Percentiles rank a stretch among this genome's conserved stretches.
phyloP scores from a whole-genome alignment of 2,113 vertebrate species.

The Triplophysa tibetana region DNA sequence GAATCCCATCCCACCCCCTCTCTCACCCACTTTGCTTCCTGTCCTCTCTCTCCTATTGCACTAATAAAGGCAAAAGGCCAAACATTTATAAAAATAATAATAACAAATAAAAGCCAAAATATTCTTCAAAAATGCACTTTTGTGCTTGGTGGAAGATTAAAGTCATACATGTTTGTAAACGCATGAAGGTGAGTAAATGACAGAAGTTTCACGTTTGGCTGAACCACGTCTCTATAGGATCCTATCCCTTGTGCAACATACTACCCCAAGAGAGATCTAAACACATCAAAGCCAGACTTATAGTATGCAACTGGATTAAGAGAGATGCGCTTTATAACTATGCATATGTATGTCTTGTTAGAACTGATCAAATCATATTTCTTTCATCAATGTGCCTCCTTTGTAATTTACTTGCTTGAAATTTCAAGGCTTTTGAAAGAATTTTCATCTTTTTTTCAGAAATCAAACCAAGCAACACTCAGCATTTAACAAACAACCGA shows the following conservation, averaged over 20 bases:
- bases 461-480: slow-evolving; percentile 2
- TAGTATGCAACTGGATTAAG: not conserved
- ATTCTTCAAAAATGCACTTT: not conserved
- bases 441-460: not conserved
- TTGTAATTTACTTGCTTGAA: slow-evolving; percentile 8
- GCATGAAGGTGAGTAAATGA: not conserved
- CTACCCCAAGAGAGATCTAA: not conserved
- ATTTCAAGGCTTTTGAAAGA: not conserved
- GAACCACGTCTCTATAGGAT: not conserved
- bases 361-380: slow-evolving; percentile 11
- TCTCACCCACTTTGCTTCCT: too few species aligned
- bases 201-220: not conserved
- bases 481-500: not conserved
- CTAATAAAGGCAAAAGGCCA: too few species aligned
- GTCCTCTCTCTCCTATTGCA: too few species aligned
- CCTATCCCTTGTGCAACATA: not conserved
- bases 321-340: too few species aligned
- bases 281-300: slow-evolving; percentile 9
- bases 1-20: too few species aligned
- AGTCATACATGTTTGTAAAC: not conserved
- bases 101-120: not conserved
- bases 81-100: too few species aligned
- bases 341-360: not conserved
- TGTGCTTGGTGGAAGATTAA: too few species aligned
- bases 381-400: slow-evolving; percentile 20